Conservation (phyloP, 2,113 vertebrate genomes). For the Ammodytes marinus region DNA sequence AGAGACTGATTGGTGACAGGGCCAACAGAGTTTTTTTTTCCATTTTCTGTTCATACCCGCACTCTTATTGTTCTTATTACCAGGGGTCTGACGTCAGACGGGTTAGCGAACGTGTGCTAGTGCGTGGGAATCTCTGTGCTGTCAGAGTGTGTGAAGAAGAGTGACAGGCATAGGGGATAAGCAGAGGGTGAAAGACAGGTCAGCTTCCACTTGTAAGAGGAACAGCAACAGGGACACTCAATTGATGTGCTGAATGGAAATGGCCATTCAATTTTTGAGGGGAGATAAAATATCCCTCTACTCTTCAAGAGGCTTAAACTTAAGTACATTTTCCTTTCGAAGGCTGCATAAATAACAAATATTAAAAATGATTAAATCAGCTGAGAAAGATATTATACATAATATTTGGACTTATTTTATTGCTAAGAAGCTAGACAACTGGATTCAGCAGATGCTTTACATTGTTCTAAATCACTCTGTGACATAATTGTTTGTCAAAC, state of each 20-base stretch:
- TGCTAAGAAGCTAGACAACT: background rate
- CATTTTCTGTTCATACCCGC: conserved; percentile 30
- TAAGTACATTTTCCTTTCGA: background rate
- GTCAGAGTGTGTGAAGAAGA: conserved; percentile 30
- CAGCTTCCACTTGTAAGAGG: background rate
- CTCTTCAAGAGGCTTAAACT: background rate
- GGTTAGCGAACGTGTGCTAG: conserved; percentile 10
- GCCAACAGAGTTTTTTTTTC: conserved; percentile 7
- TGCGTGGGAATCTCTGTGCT: conserved; percentile 29
- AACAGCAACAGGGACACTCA: background rate
- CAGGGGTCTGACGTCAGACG: conserved; percentile 17
- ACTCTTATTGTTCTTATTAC: conserved; percentile 29
- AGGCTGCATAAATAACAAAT: background rate
- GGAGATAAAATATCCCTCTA: background rate
- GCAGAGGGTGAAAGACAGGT: conserved; percentile 27
- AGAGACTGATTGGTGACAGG: conserved; percentile 33
- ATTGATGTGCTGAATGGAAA: background rate
- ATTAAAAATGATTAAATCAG: background rate
- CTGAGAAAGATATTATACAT: conserved; percentile 3
- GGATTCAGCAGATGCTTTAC: conserved; percentile 6
- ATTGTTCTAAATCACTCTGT: background rate
- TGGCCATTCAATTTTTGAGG: background rate
- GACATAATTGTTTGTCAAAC: conserved; percentile 27
- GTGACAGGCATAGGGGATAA: conserved; percentile 7
- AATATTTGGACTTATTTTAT: background rate